These are phyloP conservation scores for Tokudaia muenninki DNA, from an alignment of 2,797 vertebrate species.

Conservation along the genomic window DNA sequence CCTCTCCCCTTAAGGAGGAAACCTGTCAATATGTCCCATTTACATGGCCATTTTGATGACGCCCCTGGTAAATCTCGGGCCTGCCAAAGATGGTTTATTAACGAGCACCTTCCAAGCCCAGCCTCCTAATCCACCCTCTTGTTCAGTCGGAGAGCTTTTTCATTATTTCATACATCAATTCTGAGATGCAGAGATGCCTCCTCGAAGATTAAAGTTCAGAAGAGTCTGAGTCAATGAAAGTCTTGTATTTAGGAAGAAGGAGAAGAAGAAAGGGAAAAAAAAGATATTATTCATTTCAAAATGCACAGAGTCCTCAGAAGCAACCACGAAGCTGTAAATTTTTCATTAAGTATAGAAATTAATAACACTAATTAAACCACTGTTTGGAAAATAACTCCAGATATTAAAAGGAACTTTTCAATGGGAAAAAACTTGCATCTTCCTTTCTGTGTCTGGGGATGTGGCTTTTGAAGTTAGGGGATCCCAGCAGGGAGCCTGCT, in stretches of 20 bases:
- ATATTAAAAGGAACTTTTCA: constrained; percentile 56
- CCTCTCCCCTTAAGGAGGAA: constrained; percentile 67
- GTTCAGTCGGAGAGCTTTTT: constrained; percentile 30
- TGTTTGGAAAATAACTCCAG: constrained; percentile 77
- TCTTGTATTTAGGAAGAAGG: constrained; percentile 25
- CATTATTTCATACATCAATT: constrained; percentile 78
- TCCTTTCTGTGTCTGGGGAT: constrained; percentile 38
- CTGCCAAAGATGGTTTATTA: constrained; percentile 77
- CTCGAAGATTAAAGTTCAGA: constrained; percentile 73
- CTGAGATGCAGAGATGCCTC: constrained; percentile 65
- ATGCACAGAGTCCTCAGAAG: constrained; percentile 29
- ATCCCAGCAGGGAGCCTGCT: not conserved
- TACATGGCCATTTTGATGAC: constrained; percentile 74
- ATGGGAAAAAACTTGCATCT: not conserved
- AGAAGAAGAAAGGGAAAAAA: not conserved
- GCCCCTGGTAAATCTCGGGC: constrained; percentile 72
- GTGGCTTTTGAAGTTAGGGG: constrained; percentile 62
- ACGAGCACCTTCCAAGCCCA: constrained; percentile 71
- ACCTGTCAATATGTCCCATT: constrained; percentile 76
- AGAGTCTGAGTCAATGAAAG: constrained; percentile 71
- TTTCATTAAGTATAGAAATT: constrained; percentile 75
- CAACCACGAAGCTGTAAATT: constrained; percentile 49
- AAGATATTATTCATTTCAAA: not conserved
- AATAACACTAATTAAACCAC: constrained; percentile 67
- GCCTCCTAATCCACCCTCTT: constrained; percentile 65